A percentile compares a stretch with the other conserved stretches of the same genome.
phyloP scores from a whole-genome alignment of 2,888 invertebrate species.

The Campoplex capitator region DNA sequence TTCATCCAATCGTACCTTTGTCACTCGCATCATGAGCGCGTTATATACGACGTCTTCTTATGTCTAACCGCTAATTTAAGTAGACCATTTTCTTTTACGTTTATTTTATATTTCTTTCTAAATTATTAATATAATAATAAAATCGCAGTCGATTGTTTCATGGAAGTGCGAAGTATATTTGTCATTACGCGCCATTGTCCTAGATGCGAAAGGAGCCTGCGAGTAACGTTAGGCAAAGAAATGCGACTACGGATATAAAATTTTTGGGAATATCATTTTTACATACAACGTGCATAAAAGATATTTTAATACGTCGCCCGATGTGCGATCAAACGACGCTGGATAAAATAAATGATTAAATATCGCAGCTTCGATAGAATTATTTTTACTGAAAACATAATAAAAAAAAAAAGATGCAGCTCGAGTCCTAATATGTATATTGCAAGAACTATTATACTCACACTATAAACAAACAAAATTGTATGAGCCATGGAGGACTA shows the following conservation, averaged over 20 bases:
- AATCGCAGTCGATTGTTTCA: conserved; percentile 76
- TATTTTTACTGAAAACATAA: conserved; percentile 74
- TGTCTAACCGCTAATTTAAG: conserved; percentile 46
- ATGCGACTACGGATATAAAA: conserved; percentile 69
- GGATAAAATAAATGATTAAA: conserved; percentile 81
- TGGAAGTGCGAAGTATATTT: conserved; percentile 74
- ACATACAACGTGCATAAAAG: conserved; percentile 77
- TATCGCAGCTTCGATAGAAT: conserved; percentile 72
- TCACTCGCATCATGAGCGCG: conserved; percentile 37
- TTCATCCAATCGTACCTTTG: conserved; percentile 53
- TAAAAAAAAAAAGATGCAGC: conserved; percentile 72
- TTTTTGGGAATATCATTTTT: conserved; percentile 68
- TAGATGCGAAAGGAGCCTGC: conserved; percentile 72
- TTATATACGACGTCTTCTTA: conserved; percentile 56
- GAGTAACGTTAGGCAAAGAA: conserved; percentile 54
- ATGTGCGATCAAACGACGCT: conserved; percentile 77
- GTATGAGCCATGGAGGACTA: conserved; percentile 72
- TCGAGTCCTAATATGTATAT: conserved; percentile 74
- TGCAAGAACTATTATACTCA: conserved; percentile 59
- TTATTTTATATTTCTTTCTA: background rate
- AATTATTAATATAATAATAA: conserved; percentile 62
- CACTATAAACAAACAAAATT: conserved; percentile 53
- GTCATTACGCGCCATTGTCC: conserved; percentile 78
- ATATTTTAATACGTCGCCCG: conserved; percentile 83
- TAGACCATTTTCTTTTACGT: conserved; percentile 48